Evolutionary conservation across 2,888 invertebrate species (phyloP), one percentile per base, ranked within the genome.

Genomic region (Catonia carolina): DNA sequence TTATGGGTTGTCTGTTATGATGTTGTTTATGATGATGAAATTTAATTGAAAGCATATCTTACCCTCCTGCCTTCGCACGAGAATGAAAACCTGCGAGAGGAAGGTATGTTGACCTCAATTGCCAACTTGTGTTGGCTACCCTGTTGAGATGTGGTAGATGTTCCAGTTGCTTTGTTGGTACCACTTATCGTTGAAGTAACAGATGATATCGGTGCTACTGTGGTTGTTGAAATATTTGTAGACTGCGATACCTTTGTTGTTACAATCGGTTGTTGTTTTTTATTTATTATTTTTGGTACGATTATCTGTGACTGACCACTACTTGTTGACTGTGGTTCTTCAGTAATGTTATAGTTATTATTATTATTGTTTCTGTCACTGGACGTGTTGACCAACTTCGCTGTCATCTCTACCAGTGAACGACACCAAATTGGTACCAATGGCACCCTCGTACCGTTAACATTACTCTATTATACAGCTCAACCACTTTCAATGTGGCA

Each of bases 41-140:
- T n/a, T n/a, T n/a, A n/a, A n/a, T n/a, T n/a, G n/a, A n/a, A n/a
- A n/a, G n/a, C n/a, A n/a, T n/a, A n/a, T n/a, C 47, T 49, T 15
- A 55, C 55, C 50, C 55, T 37, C 8, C 55, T 60, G 59, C 61
- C 63, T 60, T 63, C 63, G 56, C 61, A 53, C 57, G 57, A 36
- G 53, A 49, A 52, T 52, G 36, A 27, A 8, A 27, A 52, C 31
- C 53, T 56, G 27, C 47, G 55, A 17, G 55, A 58, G 2, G 58
- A 51, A 17, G 55, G 58, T 37, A 58, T 55, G 22, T 51, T 58
- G 48, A 55, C 58, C 22, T 51, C 55, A 14, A 58, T 23, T 49
- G 35, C 55, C 41, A 39, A 37, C 49, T 35, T 45, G 17, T 35
- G 48, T 23, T 23, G 41, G 41, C 3, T 39, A 41, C 53, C 39